These are phyloP conservation scores for Herpetotheres cachinnans DNA, from an alignment of 2,113 vertebrate genomes.

Conservation along the genomic window DNA sequence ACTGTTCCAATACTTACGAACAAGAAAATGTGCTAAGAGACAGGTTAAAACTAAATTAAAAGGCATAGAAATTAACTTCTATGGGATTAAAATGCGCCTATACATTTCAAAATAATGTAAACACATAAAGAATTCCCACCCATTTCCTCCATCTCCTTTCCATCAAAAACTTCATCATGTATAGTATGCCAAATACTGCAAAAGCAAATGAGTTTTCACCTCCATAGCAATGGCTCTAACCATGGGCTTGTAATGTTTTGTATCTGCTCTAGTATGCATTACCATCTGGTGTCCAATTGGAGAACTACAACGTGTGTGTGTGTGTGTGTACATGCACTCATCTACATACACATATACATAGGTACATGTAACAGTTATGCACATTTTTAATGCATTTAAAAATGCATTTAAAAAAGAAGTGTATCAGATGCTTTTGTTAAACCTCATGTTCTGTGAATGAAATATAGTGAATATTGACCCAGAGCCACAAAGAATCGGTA, in stretches of 20 bases:
- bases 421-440: neutral
- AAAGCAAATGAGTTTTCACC: neutral
- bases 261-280: neutral
- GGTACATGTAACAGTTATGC: neutral
- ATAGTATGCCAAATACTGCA: neutral
- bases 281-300: neutral
- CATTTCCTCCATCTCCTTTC: neutral
- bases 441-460: neutral
- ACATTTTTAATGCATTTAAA: neutral
- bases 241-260: neutral
- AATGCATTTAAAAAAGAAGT: too few species aligned
- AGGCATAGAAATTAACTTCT: neutral
- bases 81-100: neutral
- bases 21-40: neutral
- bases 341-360: neutral
- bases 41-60: neutral
- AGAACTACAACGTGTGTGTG: neutral
- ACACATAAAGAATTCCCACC: neutral
- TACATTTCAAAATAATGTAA: neutral
- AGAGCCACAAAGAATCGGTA: neutral
- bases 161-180: neutral
- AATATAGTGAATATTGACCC: neutral
- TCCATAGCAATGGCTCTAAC: neutral
- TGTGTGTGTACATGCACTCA: neutral
- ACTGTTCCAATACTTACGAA: neutral